Evolutionary conservation across 2,113 vertebrate species (phyloP).

Genomic region (Apus apus): DNA sequence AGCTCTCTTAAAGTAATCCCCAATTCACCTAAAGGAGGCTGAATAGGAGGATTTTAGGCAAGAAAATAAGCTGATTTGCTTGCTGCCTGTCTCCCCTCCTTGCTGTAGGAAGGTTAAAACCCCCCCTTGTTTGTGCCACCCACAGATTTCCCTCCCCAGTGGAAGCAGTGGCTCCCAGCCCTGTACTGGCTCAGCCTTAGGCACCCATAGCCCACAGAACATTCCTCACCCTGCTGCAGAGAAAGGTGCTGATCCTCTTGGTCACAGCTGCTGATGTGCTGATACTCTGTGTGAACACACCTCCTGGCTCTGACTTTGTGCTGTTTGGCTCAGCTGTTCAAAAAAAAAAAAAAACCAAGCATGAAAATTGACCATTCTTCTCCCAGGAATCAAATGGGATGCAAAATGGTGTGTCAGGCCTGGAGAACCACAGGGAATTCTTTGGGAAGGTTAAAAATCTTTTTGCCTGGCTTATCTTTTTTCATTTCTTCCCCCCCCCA

Average conservation of each 20-base stretch:
- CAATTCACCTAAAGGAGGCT: background rate
- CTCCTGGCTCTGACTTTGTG: background rate
- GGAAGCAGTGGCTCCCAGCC: background rate
- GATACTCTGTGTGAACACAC: background rate
- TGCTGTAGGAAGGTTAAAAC: accelerated
- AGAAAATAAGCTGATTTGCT: background rate
- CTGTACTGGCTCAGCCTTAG: background rate
- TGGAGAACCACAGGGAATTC: background rate
- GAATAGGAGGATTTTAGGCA: background rate
- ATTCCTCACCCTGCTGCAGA: background rate
- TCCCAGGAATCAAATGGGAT: background rate
- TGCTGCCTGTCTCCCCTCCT: background rate
- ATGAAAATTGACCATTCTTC: background rate
- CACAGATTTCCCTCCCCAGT: background rate
- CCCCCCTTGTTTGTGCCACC: background rate
- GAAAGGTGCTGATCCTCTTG: background rate
- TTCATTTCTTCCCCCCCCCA: background rate
- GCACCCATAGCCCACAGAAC: background rate
- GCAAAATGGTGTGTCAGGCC: background rate
- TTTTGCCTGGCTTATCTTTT: constrained; percentile 32
- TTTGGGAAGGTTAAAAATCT: background rate
- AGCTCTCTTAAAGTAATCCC: background rate
- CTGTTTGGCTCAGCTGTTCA: background rate
- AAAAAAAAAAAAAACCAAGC: background rate
- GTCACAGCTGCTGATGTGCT: background rate